These are phyloP conservation scores for Papilio helenus DNA, from an alignment of 1,140 invertebrate species.

Conservation along the genomic window DNA sequence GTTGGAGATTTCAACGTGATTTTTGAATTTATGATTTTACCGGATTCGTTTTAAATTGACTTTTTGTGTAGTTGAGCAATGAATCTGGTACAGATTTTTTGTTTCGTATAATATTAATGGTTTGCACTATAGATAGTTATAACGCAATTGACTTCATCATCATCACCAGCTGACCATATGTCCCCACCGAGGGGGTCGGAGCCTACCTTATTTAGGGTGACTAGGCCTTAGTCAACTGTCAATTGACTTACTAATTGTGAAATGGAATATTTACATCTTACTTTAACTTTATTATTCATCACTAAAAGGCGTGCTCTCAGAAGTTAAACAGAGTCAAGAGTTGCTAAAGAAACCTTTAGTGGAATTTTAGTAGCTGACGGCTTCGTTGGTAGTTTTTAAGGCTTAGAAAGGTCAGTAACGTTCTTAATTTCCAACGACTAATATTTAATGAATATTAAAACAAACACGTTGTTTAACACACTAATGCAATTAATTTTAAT, in stretches of 20 bases:
- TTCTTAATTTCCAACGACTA: background rate
- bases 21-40: background rate
- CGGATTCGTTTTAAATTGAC: constrained; percentile 7
- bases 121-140: too few species aligned
- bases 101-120: background rate
- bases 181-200: too few species aligned
- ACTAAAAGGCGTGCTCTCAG: too few species aligned
- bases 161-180: too few species aligned
- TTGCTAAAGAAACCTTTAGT: background rate
- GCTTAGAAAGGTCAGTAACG: background rate
- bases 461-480: constrained; percentile 31
- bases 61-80: background rate
- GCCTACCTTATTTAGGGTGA: too few species aligned
- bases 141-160: too few species aligned
- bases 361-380: background rate
- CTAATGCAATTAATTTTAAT: constrained; percentile 38
- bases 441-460: constrained; percentile 21
- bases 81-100: background rate
- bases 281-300: too few species aligned
- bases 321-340: too few species aligned
- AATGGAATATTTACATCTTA: too few species aligned
- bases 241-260: too few species aligned
- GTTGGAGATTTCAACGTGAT: background rate
- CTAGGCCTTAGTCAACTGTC: too few species aligned
- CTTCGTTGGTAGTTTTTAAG: background rate